These are phyloP conservation scores for Barypeithes pellucidus DNA, from an alignment of 2,888 invertebrate genomes.

Conservation along the genomic window DNA sequence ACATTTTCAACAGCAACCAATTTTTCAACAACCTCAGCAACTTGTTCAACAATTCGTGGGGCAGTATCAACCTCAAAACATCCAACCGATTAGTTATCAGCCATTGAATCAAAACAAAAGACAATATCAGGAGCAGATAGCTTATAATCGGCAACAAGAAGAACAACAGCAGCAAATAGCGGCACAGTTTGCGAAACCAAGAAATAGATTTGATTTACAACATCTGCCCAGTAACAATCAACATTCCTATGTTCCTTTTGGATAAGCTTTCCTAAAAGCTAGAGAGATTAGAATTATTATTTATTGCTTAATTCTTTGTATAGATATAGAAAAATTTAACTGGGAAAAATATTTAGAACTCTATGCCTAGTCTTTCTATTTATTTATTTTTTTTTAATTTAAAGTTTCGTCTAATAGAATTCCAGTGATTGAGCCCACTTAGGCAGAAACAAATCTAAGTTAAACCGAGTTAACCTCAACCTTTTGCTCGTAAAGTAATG, in stretches of 20 bases:
- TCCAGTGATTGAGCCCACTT: too few relatives aligned
- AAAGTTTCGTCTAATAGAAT: too few relatives aligned
- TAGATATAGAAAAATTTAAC: background rate
- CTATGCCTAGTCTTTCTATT: background rate
- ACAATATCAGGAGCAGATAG: slow-evolving; percentile 60
- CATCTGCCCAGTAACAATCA: slow-evolving; percentile 52
- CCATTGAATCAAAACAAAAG: slow-evolving; percentile 60
- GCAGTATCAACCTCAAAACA: slow-evolving; percentile 38
- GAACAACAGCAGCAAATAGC: slow-evolving; percentile 62
- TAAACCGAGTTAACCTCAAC: too few relatives aligned
- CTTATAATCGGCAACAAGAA: slow-evolving; percentile 61
- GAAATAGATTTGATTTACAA: slow-evolving; percentile 64
- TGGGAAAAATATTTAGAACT: background rate
- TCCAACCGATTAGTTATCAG: slow-evolving; percentile 46
- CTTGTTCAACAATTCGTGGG: slow-evolving; percentile 53
- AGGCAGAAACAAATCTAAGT: too few relatives aligned
- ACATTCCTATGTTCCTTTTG: slow-evolving; percentile 60
- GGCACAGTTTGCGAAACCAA: slow-evolving; percentile 62
- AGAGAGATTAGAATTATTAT: slow-evolving; percentile 23
- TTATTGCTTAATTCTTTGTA: slow-evolving; percentile 21
- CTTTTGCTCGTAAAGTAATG: too few relatives aligned
- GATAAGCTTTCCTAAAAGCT: slow-evolving; percentile 48
- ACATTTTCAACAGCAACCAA: slow-evolving; percentile 36
- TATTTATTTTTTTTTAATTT: too few relatives aligned
- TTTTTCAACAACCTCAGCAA: slow-evolving; percentile 57